These are phyloP conservation scores for Napeogenes inachia DNA, from an alignment of 2,888 invertebrate genomes.

Conservation along the genomic window DNA sequence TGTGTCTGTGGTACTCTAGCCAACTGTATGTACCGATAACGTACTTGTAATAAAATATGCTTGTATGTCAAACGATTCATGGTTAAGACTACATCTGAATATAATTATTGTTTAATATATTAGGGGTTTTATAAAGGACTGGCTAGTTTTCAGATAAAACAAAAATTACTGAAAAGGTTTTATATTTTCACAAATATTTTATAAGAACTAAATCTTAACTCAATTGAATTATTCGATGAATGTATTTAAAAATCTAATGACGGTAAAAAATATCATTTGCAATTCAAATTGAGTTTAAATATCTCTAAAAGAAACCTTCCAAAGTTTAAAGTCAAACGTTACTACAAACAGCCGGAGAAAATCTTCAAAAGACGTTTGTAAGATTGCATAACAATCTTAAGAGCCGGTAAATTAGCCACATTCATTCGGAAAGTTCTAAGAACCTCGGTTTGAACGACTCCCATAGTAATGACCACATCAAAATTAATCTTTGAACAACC, in stretches of 20 bases:
- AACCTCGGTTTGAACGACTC: constrained; percentile 49
- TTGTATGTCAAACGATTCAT: background rate
- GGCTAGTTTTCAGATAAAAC: too few relatives aligned
- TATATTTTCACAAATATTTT: too few relatives aligned
- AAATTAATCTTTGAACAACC: constrained; percentile 18
- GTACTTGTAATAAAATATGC: background rate
- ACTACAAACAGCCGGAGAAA: constrained; percentile 20
- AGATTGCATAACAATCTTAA: constrained; percentile 52
- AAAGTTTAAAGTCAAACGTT: constrained; percentile 15
- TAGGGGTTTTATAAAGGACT: too few relatives aligned
- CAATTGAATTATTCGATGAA: too few relatives aligned
- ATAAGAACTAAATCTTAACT: too few relatives aligned
- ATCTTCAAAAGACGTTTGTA: constrained; percentile 43
- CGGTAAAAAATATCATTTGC: too few relatives aligned
- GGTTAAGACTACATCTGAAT: too few relatives aligned
- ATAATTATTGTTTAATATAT: too few relatives aligned
- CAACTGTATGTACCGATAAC: constrained; percentile 46
- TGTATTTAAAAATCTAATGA: too few relatives aligned
- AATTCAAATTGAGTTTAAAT: background rate
- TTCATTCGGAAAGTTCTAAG: constrained; percentile 59
- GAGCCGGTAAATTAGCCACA: constrained; percentile 63
- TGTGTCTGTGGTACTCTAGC: constrained; percentile 69
- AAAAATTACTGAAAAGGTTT: too few relatives aligned
- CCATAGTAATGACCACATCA: constrained; percentile 28
- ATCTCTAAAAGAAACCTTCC: too few relatives aligned